Percentiles rank a stretch among this genome's conserved stretches.
Evolutionary conservation across 1,140 invertebrate genomes (phyloP).

Genomic region (Phthorimaea operculella): DNA sequence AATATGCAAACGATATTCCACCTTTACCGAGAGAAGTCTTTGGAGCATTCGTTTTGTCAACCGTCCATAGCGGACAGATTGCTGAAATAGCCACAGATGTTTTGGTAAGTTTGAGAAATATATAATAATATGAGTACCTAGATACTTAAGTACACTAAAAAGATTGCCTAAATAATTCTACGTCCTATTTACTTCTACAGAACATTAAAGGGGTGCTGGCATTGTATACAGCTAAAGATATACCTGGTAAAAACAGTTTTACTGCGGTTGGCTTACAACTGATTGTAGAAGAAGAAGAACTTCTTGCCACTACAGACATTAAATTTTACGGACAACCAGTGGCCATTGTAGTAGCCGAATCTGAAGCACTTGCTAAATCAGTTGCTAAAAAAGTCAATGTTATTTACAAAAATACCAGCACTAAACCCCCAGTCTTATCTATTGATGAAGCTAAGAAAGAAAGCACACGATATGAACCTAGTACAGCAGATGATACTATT

Average conservation of each 20-base stretch:
- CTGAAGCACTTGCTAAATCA: conserved; percentile 70
- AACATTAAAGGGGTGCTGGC: conserved; percentile 74
- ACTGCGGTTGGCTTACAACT: conserved; percentile 36
- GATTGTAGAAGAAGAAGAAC: conserved; percentile 61
- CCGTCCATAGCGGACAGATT: conserved; percentile 67
- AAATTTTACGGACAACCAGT: conserved; percentile 78
- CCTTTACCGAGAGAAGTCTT: conserved; percentile 70
- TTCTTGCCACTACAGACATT: conserved; percentile 67
- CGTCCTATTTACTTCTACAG: conserved; percentile 51
- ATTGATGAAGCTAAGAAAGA: conserved; percentile 48
- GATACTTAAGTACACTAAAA: not conserved
- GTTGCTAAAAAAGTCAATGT: conserved; percentile 76
- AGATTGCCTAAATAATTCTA: no score
- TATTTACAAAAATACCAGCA: conserved; percentile 67
- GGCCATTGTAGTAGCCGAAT: conserved; percentile 77
- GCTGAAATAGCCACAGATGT: conserved; percentile 70
- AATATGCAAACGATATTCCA: conserved; percentile 75
- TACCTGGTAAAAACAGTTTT: conserved; percentile 74
- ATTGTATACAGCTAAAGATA: conserved; percentile 75
- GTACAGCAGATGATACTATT: conserved; percentile 24
- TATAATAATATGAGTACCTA: no score
- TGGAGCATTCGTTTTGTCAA: conserved; percentile 73
- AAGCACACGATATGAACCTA: conserved; percentile 30
- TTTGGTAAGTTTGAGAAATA: conserved; percentile 58
- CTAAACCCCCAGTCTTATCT: conserved; percentile 39